Conservation (phyloP, 2,888 invertebrate genomes). For the Yponomeuta sedellus region DNA sequence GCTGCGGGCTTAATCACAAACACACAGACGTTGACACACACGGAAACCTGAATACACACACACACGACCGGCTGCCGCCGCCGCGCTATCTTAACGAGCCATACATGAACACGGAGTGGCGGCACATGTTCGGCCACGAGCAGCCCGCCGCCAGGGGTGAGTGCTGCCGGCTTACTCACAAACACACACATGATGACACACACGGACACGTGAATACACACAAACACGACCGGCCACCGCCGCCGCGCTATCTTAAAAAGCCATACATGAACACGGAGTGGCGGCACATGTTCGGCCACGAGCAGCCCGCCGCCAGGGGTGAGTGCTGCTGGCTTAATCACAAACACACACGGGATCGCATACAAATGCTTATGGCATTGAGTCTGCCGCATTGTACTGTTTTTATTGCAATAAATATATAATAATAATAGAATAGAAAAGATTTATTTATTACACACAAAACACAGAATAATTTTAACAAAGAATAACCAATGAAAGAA, state of each 20-base stretch:
- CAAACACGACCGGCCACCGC: background rate
- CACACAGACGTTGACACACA: too few relatives aligned
- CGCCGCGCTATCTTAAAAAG: too few relatives aligned
- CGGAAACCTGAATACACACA: too few relatives aligned
- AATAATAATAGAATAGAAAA: too few relatives aligned
- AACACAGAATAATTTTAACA: too few relatives aligned
- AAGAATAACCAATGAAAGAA: too few relatives aligned
- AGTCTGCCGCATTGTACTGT: too few relatives aligned
- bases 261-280: constrained; percentile 86
- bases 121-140: constrained; percentile 85
- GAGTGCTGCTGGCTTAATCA: background rate
- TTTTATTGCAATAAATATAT: too few relatives aligned
- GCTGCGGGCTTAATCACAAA: background rate
- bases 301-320: constrained; percentile 24
- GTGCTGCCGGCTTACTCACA: background rate
- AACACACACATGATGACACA: too few relatives aligned
- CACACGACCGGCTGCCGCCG: background rate
- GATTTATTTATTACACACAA: too few relatives aligned
- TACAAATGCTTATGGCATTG: too few relatives aligned
- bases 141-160: background rate
- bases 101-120: constrained; percentile 90
- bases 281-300: constrained; percentile 88
- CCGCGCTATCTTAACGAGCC: constrained; percentile 49
- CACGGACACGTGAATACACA: too few relatives aligned
- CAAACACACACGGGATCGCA: background rate